Evolutionary conservation across 2,888 invertebrate species (phyloP).

Genomic region (Noctua janthe): DNA sequence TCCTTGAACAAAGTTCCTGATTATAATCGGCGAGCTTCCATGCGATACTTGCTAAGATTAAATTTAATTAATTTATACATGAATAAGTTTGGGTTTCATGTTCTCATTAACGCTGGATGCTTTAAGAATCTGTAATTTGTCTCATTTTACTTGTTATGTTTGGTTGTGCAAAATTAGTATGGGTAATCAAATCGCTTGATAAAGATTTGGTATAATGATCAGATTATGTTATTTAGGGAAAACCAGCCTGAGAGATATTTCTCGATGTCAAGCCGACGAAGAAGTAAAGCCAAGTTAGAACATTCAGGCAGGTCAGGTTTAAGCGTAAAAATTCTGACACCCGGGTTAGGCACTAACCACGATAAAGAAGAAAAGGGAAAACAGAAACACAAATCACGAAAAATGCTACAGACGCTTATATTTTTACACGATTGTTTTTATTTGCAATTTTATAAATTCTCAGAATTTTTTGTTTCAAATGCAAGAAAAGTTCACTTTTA

Average conservation of each 20-base stretch:
- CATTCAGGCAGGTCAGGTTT: too few relatives aligned
- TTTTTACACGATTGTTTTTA: not conserved
- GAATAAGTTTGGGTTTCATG: conserved; percentile 15
- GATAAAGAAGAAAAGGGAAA: not conserved
- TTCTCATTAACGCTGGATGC: conserved; percentile 23
- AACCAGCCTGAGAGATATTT: not conserved
- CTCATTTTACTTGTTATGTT: conserved; percentile 1
- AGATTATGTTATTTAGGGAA: not conserved
- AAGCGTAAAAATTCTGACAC: too few relatives aligned
- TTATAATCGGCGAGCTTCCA: conserved; percentile 26
- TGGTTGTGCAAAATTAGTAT: not conserved
- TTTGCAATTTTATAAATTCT: not conserved
- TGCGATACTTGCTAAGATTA: conserved; percentile 18
- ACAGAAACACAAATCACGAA: not conserved
- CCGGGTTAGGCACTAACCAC: too few relatives aligned
- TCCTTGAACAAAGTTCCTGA: conserved; percentile 48
- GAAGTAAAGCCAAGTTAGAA: too few relatives aligned
- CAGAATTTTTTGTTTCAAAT: not conserved
- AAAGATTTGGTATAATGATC: not conserved
- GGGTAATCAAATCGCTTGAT: not conserved
- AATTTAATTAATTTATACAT: conserved; percentile 37
- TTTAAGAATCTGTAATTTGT: conserved; percentile 6
- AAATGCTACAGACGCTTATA: not conserved
- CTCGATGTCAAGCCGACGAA: too few relatives aligned
- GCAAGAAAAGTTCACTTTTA: not conserved